A percentile compares a stretch with the other conserved stretches of the same genome.
phyloP scores from a whole-genome alignment of 1,140 invertebrate species.

The Drosophila pruinosa region DNA sequence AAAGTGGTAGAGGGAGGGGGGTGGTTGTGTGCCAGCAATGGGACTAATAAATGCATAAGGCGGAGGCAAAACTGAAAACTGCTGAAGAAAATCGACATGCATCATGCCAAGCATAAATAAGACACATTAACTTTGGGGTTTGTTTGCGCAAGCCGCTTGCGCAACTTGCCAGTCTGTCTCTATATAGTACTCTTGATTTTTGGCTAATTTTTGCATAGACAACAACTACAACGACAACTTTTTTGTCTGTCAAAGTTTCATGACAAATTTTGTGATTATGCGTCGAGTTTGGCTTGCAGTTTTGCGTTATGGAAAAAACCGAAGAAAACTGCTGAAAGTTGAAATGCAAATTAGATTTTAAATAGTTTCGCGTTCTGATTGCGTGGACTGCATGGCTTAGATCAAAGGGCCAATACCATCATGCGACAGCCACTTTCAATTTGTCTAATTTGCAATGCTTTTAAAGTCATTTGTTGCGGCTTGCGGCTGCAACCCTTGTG shows the following conservation, averaged over 20 bases:
- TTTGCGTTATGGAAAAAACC: too few species aligned
- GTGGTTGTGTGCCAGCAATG: neutral
- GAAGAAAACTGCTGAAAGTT: conserved; percentile 31
- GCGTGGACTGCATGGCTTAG: conserved; percentile 26
- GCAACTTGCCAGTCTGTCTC: conserved; percentile 8
- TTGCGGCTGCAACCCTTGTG: conserved; percentile 39
- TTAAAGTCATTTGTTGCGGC: conserved; percentile 27
- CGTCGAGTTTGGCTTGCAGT: conserved; percentile 8
- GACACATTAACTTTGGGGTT: conserved; percentile 45
- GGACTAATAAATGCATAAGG: conserved; percentile 51
- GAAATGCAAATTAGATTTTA: conserved; percentile 77
- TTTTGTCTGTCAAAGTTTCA: conserved; percentile 69
- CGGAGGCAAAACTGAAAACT: conserved; percentile 12
- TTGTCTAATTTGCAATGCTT: conserved; percentile 59
- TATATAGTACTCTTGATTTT: conserved; percentile 41
- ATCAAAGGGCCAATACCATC: conserved; percentile 58
- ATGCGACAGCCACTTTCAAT: conserved; percentile 49
- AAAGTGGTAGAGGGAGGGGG: too few species aligned
- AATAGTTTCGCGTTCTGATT: conserved; percentile 70
- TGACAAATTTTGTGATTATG: conserved; percentile 76
- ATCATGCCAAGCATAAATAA: conserved; percentile 56
- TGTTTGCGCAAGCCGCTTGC: conserved; percentile 26
- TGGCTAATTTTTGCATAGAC: conserved; percentile 41
- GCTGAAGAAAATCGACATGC: conserved; percentile 38
- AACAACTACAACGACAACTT: conserved; percentile 39